Evolutionary conservation across 1,140 invertebrate species (phyloP).

Genomic region (Penaeus japonicus): DNA sequence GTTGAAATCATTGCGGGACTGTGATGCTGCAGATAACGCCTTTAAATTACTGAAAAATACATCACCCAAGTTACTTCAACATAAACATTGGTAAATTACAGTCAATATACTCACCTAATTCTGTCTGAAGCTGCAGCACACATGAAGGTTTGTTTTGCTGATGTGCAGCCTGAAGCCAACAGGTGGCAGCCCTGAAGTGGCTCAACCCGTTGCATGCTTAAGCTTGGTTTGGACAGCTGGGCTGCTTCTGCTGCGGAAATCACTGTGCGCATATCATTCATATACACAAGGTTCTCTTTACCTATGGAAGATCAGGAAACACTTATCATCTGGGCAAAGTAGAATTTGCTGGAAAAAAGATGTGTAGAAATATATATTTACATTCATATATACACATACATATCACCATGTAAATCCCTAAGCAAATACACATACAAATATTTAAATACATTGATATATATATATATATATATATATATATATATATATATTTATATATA

Average conservation of each 20-base stretch:
- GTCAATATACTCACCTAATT: constrained; percentile 65
- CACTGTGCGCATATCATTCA: constrained; percentile 73
- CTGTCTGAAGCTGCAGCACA: constrained; percentile 75
- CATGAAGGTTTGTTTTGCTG: constrained; percentile 63
- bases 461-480: too few relatives aligned
- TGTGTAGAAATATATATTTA: too few relatives aligned
- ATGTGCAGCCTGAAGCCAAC: constrained; percentile 66
- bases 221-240: constrained; percentile 70
- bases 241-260: constrained; percentile 71
- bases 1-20: too few relatives aligned
- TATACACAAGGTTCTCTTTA: constrained; percentile 72
- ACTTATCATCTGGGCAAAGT: background rate
- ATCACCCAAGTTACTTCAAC: background rate
- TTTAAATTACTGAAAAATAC: background rate
- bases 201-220: constrained; percentile 69
- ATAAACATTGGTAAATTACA: background rate
- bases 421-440: too few relatives aligned
- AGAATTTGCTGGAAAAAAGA: background rate
- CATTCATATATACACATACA: too few relatives aligned
- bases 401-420: too few relatives aligned
- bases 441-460: too few relatives aligned
- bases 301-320: constrained; percentile 63
- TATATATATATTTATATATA: too few relatives aligned
- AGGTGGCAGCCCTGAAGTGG: constrained; percentile 72
- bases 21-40: too few relatives aligned